Evolutionary conservation across 2,888 invertebrate species (phyloP).

Genomic region (Eugnorisma glareosa): DNA sequence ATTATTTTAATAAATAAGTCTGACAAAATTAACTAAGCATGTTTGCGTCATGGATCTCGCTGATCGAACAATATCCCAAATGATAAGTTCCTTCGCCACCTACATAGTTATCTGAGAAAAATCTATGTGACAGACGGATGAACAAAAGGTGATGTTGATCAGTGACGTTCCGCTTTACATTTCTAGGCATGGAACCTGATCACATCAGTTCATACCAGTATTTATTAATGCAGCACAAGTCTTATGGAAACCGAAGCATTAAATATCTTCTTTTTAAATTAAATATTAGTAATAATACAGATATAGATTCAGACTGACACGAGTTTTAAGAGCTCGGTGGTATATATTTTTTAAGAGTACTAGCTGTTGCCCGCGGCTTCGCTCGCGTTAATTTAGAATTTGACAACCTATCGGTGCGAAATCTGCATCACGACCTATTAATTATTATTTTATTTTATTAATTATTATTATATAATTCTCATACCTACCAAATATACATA

Average conservation of each 20-base stretch:
- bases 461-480: no score
- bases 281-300: neutral
- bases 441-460: no score
- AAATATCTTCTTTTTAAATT: neutral
- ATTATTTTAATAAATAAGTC: neutral
- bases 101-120: neutral
- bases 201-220: no score
- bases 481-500: no score
- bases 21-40: neutral
- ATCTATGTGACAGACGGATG: neutral
- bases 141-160: neutral
- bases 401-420: no score
- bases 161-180: neutral
- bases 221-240: no score
- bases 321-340: neutral
- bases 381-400: no score
- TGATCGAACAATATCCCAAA: no score
- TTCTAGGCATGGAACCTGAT: no score
- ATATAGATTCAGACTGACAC: neutral
- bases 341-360: neutral
- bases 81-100: neutral
- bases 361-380: no score
- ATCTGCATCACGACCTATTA: no score
- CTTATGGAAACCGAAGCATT: neutral
- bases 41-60: neutral